Conservation (phyloP, 2,113 vertebrate species). For the Mastomys natalensis region DNA sequence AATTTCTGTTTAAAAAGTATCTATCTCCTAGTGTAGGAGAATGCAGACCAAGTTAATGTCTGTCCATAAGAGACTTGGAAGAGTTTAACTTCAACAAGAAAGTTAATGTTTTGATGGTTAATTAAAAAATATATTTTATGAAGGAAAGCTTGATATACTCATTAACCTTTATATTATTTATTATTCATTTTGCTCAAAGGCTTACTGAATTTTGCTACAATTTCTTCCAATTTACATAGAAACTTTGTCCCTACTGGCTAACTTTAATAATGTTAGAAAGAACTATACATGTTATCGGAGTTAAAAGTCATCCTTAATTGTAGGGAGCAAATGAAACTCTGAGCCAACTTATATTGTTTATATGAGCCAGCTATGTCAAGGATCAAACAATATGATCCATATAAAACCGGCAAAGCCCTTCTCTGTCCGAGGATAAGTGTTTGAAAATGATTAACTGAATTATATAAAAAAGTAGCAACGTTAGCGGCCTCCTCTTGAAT, state of each 20-base stretch:
- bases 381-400: not conserved
- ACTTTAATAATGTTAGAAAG: not conserved
- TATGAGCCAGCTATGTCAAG: not conserved
- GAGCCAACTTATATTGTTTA: not conserved
- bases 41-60: not conserved
- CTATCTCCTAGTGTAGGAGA: not conserved
- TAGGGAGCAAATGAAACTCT: not conserved
- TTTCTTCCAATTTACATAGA: not conserved
- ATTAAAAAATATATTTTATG: conserved; percentile 13
- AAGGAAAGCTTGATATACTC: not conserved
- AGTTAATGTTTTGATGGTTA: not conserved
- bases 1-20: not conserved
- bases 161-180: not conserved
- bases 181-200: not conserved
- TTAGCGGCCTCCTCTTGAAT: not conserved
- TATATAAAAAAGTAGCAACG: not conserved
- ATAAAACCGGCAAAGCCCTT: not conserved
- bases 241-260: not conserved
- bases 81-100: not conserved
- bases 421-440: not conserved
- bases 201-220: not conserved
- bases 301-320: not conserved
- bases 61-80: not conserved
- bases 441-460: not conserved
- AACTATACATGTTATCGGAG: too few relatives aligned